phyloP scores from a whole-genome alignment of 2,113 vertebrate species.

The Columba janthina region DNA sequence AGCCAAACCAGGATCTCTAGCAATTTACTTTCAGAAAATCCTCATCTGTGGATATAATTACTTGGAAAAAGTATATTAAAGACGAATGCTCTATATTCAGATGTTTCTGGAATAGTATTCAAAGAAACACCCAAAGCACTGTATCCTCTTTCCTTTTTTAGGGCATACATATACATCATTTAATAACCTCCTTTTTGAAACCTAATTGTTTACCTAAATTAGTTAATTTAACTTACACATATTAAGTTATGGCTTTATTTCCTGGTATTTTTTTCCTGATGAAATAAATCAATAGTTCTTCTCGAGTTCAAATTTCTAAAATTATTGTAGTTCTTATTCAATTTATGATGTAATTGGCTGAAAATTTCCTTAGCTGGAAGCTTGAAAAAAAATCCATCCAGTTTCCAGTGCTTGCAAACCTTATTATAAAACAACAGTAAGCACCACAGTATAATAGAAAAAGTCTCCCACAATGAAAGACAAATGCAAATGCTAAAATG shows the following conservation, averaged over 20 bases:
- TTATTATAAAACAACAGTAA: background rate
- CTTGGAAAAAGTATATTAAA: background rate
- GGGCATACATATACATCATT: background rate
- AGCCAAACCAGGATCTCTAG: background rate
- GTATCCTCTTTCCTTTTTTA: background rate
- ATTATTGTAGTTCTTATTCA: conserved; percentile 38
- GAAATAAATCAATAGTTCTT: background rate
- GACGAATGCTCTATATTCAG: background rate
- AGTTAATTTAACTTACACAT: background rate
- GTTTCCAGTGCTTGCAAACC: background rate
- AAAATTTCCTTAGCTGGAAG: conserved; percentile 23
- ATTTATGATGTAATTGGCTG: conserved; percentile 32
- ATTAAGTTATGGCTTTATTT: conserved; percentile 57
- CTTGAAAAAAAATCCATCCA: background rate
- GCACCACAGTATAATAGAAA: background rate
- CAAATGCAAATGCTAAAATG: background rate
- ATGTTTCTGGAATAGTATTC: background rate
- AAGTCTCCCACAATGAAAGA: background rate
- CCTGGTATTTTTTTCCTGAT: conserved; percentile 26
- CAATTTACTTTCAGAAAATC: background rate
- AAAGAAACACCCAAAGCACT: background rate
- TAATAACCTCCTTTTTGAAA: conserved; percentile 17
- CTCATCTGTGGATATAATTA: background rate
- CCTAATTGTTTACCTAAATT: conserved; percentile 44
- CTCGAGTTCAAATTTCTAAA: background rate